Base-by-base conservation (phyloP, 2,113 vertebrate genomes). In the Salvelinus fontinalis region DNA sequence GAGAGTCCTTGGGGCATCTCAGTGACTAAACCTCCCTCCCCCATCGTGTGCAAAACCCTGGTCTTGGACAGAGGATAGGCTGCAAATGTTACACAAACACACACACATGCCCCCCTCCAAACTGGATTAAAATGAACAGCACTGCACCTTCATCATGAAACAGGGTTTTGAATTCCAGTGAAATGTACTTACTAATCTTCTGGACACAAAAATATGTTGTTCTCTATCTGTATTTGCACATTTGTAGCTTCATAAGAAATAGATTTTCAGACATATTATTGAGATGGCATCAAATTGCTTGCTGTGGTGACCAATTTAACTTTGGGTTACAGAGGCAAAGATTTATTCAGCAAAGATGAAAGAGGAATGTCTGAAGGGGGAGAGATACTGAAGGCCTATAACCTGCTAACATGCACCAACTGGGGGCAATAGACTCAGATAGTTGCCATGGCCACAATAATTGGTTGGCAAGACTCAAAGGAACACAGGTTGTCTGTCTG, bases 401-500 rank as follows among this genome's bases (percentile, higher is more conserved):
- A 73, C 67, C 81, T 73, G 57, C 60, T 88, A 86, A 89, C 86
- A 44, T 44, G 39, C 9, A 44, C 9, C 87, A 85, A 86, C 87
- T 90, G 86, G 76, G 76, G 80, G 83, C 85, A 85, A 74, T 90
- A 87, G 89, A 89, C 89, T 84, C 85, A 90, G 91, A 92, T 92
- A 92, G 90, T 93, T 92, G 87, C 90, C 90, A 90, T 92, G 90
- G 87, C 44, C 82, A 89, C 91, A 76, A 80, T 88, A 89, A 92
- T 90, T 90, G 87, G 82, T 77, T 39, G 51, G 76, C 31, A 31
- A 49, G 44, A 48, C 29, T 70, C 14, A 29, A 39, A 49, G 68
- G 68, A 24, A 26, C 39, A 49, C 39, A n/a, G 34, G n/a, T 48
- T n/a, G 18, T 70, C 39, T 22, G 16, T n/a, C 39, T 70, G 68